These are phyloP conservation scores for Rhynchopsitta pachyrhyncha DNA, from an alignment of 2,113 vertebrate genomes.

Conservation along the genomic window DNA sequence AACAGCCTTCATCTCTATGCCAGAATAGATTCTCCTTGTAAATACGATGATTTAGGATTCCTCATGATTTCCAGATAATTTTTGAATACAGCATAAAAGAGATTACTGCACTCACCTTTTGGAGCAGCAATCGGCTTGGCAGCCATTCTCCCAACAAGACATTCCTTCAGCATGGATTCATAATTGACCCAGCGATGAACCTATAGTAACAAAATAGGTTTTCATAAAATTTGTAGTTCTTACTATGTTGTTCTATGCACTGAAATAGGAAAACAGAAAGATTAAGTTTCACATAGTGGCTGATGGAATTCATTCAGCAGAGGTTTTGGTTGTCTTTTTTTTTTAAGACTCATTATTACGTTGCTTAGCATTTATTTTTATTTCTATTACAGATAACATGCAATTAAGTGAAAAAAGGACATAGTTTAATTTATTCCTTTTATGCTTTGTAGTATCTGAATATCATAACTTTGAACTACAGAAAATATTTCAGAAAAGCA, in stretches of 20 bases:
- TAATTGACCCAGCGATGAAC: conserved; percentile 99
- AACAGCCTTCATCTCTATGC: not conserved
- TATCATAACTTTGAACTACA: not conserved
- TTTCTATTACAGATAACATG: not conserved
- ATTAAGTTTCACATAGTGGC: not conserved
- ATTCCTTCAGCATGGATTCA: conserved; percentile 97
- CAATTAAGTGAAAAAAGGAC: not conserved
- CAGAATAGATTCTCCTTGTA: not conserved
- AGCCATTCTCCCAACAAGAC: conserved; percentile 92
- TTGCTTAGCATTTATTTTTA: not conserved
- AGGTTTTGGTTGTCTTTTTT: not conserved
- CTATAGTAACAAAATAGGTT: conserved; percentile 63
- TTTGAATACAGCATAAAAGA: not conserved
- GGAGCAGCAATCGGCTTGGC: conserved; percentile 66
- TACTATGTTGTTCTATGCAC: not conserved
- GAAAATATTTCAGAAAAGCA: not conserved
- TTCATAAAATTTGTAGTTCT: not conserved
- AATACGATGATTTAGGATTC: not conserved
- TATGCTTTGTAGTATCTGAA: not conserved
- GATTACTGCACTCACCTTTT: conserved; percentile 81
- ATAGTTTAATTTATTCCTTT: not conserved
- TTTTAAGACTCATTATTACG: not conserved
- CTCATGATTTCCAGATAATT: not conserved
- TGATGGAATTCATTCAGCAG: not conserved
- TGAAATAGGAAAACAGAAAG: conserved; percentile 23